Percentiles rank a stretch among this genome's conserved stretches.
phyloP scores from a whole-genome alignment of 2,888 invertebrate species.

The Hydraecia micacea region DNA sequence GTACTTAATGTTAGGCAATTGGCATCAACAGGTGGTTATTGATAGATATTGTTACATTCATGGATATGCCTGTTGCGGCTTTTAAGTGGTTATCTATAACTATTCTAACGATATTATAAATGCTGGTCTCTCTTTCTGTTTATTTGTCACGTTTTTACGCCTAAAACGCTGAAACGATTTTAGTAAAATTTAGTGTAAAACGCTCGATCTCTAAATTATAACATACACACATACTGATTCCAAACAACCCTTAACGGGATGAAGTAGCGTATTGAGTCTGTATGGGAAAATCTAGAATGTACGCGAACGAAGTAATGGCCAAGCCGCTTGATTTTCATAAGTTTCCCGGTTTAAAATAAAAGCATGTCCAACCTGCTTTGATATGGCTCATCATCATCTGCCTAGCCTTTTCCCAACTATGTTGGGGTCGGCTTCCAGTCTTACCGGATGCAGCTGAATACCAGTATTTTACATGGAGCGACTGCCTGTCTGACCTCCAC shows the following conservation, averaged over 20 bases:
- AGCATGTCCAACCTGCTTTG: not conserved
- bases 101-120: conserved; percentile 6
- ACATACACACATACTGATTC: too few species aligned
- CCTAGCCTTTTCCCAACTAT: too few species aligned
- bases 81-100: not conserved
- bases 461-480: too few species aligned
- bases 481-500: too few species aligned
- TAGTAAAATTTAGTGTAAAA: not conserved
- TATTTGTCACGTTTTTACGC: not conserved
- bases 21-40: conserved; percentile 23
- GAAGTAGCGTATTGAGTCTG: not conserved
- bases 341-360: not conserved
- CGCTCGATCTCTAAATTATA: not conserved
- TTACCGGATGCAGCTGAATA: too few species aligned
- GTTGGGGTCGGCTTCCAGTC: too few species aligned
- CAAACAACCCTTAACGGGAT: not conserved
- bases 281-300: not conserved
- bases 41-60: conserved; percentile 23
- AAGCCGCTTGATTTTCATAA: not conserved
- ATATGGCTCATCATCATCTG: too few species aligned
- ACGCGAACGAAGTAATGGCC: not conserved
- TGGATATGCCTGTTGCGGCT: conserved; percentile 5
- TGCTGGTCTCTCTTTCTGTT: not conserved
- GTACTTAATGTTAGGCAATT: conserved; percentile 6
- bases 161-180: not conserved